phyloP scores from a whole-genome alignment of 2,888 invertebrate species.

The Cerastis rubricosa region DNA sequence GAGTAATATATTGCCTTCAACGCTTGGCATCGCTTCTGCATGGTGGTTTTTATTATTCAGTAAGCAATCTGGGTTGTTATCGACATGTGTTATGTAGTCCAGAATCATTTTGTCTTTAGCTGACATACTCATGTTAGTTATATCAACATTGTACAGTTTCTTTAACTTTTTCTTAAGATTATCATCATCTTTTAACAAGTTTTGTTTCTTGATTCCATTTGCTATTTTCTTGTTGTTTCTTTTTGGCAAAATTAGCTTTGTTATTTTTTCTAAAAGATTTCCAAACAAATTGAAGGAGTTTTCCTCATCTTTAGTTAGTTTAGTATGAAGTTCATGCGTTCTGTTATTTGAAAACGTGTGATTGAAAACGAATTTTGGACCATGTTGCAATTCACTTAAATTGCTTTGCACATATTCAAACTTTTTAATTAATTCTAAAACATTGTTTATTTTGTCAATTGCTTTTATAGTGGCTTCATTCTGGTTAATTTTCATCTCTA shows the following conservation, averaged over 20 bases:
- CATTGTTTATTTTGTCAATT: slow-evolving; percentile 78
- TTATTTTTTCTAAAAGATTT: slow-evolving; percentile 80
- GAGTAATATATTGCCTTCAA: slow-evolving; percentile 81
- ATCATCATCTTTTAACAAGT: slow-evolving; percentile 67
- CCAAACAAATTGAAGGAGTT: slow-evolving; percentile 78
- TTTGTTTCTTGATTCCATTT: slow-evolving; percentile 72
- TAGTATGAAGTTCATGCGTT: slow-evolving; percentile 1
- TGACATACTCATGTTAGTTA: slow-evolving; percentile 73
- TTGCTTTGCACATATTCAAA: slow-evolving; percentile 78
- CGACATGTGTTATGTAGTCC: slow-evolving; percentile 81
- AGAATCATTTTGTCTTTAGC: slow-evolving; percentile 83
- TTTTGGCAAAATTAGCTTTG: slow-evolving; percentile 80
- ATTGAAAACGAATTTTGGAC: slow-evolving; percentile 35
- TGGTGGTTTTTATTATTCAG: slow-evolving; percentile 67
- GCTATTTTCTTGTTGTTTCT: slow-evolving; percentile 72
- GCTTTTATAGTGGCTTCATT: slow-evolving; percentile 69
- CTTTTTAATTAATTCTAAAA: slow-evolving; percentile 79
- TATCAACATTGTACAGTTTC: slow-evolving; percentile 73
- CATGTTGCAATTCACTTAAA: slow-evolving; percentile 70
- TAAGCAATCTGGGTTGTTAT: slow-evolving; percentile 78
- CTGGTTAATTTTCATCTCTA: slow-evolving; percentile 12
- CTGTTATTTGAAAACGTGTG: not conserved
- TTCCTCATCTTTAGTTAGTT: slow-evolving; percentile 69
- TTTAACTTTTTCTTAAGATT: slow-evolving; percentile 72
- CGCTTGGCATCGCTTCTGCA: slow-evolving; percentile 60